Conservation (phyloP, 2,113 vertebrate species). For the Crotophaga sulcirostris region DNA sequence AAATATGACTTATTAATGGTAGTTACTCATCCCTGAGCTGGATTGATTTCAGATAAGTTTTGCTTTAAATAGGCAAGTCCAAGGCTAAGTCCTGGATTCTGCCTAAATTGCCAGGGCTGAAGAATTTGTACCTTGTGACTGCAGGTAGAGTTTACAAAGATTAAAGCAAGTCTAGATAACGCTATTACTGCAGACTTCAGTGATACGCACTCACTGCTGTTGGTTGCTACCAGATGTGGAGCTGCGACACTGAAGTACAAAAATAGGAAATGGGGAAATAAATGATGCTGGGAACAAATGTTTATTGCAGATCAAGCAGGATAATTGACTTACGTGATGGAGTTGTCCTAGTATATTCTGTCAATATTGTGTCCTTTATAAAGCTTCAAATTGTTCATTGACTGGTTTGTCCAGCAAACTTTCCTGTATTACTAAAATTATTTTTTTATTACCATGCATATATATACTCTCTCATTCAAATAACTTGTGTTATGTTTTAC, state of each 20-base stretch:
- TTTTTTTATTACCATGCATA: background rate
- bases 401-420: background rate
- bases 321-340: background rate
- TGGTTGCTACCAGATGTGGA: background rate
- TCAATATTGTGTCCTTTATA: background rate
- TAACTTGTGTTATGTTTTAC: background rate
- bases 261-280: background rate
- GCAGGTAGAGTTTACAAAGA: background rate
- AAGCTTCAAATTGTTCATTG: background rate
- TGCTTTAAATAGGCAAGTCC: background rate
- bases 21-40: background rate
- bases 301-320: background rate
- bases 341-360: background rate
- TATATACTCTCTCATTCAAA: background rate
- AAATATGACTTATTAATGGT: background rate
- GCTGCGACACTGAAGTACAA: background rate
- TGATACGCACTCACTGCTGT: background rate
- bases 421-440: background rate
- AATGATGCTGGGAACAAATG: background rate
- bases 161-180: background rate
- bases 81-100: background rate
- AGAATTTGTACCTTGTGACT: background rate
- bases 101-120: background rate
- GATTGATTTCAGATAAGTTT: background rate
- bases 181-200: background rate